These are phyloP conservation scores for Ibycter americanus DNA, from an alignment of 2,797 vertebrate genomes.

Conservation along the genomic window DNA sequence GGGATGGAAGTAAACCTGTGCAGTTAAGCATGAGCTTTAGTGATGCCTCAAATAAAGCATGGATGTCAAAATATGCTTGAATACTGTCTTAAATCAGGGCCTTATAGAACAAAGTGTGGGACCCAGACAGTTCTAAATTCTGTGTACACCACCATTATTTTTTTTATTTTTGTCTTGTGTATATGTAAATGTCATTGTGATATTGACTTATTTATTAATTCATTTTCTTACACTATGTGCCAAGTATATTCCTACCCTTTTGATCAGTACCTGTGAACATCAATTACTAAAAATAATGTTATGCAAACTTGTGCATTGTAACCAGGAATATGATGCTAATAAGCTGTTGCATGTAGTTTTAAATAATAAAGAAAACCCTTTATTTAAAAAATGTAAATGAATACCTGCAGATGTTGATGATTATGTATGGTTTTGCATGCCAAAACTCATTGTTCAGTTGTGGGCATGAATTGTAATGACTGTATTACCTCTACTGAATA, in stretches of 20 bases:
- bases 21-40: neutral
- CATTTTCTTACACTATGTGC: constrained; percentile 62
- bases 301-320: constrained; percentile 77
- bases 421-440: constrained; percentile 85
- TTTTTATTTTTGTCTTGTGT: neutral
- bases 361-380: constrained; percentile 56
- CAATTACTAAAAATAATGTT: constrained; percentile 76
- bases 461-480: constrained; percentile 82
- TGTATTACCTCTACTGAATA: constrained; percentile 84
- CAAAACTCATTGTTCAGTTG: constrained; percentile 79
- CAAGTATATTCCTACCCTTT: constrained; percentile 48
- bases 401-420: constrained; percentile 77
- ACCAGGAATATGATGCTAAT: constrained; percentile 76
- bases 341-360: constrained; percentile 81
- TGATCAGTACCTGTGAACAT: constrained; percentile 70
- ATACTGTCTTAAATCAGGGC: neutral
- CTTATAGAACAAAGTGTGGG: neutral
- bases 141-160: neutral
- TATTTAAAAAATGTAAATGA: constrained; percentile 84
- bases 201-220: constrained; percentile 82
- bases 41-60: neutral
- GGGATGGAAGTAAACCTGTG: neutral
- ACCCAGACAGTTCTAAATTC: neutral
- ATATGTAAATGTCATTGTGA: constrained; percentile 67
- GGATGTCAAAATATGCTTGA: neutral